phyloP scores from a whole-genome alignment of 2,797 vertebrate genomes.

The Eutrigla gurnardus region DNA sequence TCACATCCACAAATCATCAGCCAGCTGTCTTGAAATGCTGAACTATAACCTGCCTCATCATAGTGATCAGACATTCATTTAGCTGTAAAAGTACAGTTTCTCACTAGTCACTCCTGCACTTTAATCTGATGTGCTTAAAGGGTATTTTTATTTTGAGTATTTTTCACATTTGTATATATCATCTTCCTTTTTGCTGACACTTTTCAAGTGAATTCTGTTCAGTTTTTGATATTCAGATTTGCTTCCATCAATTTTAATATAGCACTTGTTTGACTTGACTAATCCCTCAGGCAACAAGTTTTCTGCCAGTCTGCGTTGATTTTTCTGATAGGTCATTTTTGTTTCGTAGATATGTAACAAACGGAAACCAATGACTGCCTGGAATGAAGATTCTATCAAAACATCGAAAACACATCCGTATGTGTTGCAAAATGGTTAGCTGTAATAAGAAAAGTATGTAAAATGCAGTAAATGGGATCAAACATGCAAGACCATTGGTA shows the following conservation, averaged over 20 bases:
- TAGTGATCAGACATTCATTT: slow-evolving; percentile 22
- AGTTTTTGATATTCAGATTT: neutral
- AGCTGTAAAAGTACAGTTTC: slow-evolving; percentile 8
- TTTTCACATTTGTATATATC: neutral
- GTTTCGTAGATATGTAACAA: neutral
- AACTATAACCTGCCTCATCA: slow-evolving; percentile 33
- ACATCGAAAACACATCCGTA: slow-evolving; percentile 1
- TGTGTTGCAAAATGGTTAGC: slow-evolving; percentile 8
- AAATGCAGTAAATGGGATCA: slow-evolving; percentile 8
- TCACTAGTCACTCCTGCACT: neutral
- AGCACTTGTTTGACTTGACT: neutral
- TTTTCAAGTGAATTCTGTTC: neutral
- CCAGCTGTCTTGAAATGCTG: slow-evolving; percentile 31
- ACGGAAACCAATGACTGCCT: neutral
- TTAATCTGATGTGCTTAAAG: neutral
- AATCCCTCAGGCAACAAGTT: neutral
- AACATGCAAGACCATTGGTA: slow-evolving; percentile 8
- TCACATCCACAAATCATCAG: slow-evolving; percentile 70
- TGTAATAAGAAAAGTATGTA: neutral
- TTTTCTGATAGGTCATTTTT: neutral
- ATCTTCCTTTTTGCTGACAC: neutral
- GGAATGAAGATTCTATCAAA: neutral
- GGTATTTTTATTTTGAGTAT: neutral
- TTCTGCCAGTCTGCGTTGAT: neutral
- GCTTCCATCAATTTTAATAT: slow-evolving; percentile 9